Base-by-base conservation (phyloP, 2,113 vertebrate species). In the Guaruba guarouba region DNA sequence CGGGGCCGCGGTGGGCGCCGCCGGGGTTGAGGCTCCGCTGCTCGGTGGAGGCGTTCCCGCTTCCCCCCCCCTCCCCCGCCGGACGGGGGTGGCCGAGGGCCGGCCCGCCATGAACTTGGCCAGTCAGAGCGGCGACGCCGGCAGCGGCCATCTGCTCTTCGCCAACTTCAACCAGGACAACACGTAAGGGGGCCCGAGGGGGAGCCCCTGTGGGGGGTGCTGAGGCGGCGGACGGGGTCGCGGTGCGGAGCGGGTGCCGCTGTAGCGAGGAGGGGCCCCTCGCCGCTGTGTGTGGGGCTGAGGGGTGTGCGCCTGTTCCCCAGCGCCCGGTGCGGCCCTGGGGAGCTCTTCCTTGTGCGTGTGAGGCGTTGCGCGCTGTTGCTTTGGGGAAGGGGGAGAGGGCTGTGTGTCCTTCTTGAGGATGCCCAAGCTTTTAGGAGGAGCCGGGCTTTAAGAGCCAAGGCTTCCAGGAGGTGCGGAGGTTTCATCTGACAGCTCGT, bases 141-240 rank as follows among this genome's bases (percentile, higher is more conserved):
- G 99, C 97, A 98, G 98, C 79, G 98, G 98, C 98, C 99, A 99
- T 98, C 99, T 99, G 95, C 98, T 99, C 93, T 99, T 99, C 98
- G 99, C 99, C 97, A 99, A 99, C 99, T 99, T 99, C 96, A 99
- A 99, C 98, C 99, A 99, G 98, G 99, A 99, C 96, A 99, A 99
- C 98, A 99, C 99, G 99, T 99, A 99, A 99, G 49, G 8, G 46
- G 19, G 33, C n/a, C 33, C n/a, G 28, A 14, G 55, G 33, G 33
- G 55, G 31, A 13, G 6, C 15, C 4, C 7, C 43, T 18, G 43
- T 4, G 25, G 25, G 29, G 62, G 51, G 0, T 29, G 27, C n/a
- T 20, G 28, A 49, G 62, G 63, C 13, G 28, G 2, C 13, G 28
- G 2, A 17, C 35, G 48, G 17, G 18, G 33, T 17, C 14, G 19